Evolutionary conservation across 2,888 invertebrate species (phyloP), one percentile per base, ranked within the genome.

Genomic region (Scrobipalpa costella): DNA sequence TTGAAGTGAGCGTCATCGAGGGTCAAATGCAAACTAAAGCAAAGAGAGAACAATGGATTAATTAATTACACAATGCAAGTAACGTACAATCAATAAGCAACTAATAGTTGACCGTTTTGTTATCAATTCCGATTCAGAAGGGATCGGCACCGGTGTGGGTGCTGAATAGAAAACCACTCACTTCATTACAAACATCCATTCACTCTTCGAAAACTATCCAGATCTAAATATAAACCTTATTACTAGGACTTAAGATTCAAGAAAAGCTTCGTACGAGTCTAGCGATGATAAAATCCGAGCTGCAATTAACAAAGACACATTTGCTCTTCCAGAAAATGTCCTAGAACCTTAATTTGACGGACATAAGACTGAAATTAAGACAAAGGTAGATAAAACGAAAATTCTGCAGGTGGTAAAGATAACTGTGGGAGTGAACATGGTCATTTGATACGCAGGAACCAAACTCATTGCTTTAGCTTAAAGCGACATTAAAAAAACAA

Each of bases 371-470:
- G 52, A 68, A 63, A 62, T 62, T 68, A 15, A 59, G 44, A 36
- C 15, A 44, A 59, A 44, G 27, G n/a, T 34, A 15, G 33, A 7
- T 8, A 7, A 34, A 34, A 33, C 15, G 34, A 17, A 33, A 55
- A 7, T 15, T 15, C 33, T 34, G 1, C 1, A 55, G 33, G n/a
- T 15, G 55, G 55, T 34, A 55, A n/a, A 34, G 55, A 55, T 55
- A 27, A 49, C 69, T 78, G 83, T 84, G 84, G 79, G 84, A 84
- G 80, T 77, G 71, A 71, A 70, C 68, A 73, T 66, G 66, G 85
- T 79, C 71, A 86, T 77, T 73, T 71, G 84, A 86, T 84, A 87
- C 81, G 75, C 79, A 75, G 80, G 78, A 83, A 79, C 66, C 61
- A 57, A 76, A 76, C 75, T 77, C 71, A 73, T 72, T 77, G 78